These are phyloP conservation scores for Troides aeacus DNA, from an alignment of 2,888 invertebrate species.

Conservation along the genomic window DNA sequence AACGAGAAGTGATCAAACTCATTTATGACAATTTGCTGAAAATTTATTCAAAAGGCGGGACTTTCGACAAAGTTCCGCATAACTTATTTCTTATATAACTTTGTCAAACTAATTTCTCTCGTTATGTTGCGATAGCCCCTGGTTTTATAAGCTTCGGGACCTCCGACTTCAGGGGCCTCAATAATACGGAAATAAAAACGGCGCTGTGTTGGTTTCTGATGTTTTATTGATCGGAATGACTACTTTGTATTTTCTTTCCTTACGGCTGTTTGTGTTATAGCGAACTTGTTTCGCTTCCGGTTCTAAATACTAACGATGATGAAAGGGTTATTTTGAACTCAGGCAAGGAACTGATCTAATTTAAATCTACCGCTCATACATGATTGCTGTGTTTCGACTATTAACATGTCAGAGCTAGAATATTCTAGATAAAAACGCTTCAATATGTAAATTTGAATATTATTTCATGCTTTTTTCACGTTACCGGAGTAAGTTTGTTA, in stretches of 20 bases:
- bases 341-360: no score
- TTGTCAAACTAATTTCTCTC: conserved; percentile 64
- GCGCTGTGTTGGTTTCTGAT: conserved; percentile 3
- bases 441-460: no score
- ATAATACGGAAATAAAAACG: conserved; percentile 13
- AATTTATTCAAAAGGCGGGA: conserved; percentile 70
- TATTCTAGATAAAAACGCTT: no score
- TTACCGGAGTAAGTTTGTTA: no score
- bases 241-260: background rate
- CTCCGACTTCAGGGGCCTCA: conserved; percentile 16
- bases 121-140: conserved; percentile 52
- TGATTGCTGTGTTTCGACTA: no score
- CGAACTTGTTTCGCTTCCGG: no score
- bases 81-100: conserved; percentile 63
- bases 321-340: no score
- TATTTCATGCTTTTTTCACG: no score
- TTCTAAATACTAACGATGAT: no score
- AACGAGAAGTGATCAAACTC: conserved; percentile 69
- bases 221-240: background rate
- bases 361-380: no score
- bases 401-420: no score
- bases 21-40: conserved; percentile 66
- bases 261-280: no score
- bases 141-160: conserved; percentile 40
- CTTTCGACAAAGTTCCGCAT: conserved; percentile 56